Conservation (phyloP, 2,797 vertebrate genomes). For the Strix occidentalis region DNA sequence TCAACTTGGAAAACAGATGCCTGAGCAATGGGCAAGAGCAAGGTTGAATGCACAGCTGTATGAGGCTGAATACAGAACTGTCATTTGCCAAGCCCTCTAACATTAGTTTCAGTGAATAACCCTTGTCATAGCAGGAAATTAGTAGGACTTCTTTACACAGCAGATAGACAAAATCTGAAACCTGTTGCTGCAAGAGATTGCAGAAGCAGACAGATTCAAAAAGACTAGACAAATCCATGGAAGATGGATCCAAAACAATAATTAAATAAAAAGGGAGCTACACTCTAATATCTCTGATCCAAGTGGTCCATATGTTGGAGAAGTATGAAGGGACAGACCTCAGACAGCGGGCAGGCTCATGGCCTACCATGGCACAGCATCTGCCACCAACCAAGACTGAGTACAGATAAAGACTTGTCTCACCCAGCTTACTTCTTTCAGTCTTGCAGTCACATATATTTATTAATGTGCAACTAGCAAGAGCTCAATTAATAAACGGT, state of each 20-base stretch:
- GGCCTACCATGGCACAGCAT: neutral
- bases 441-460: neutral
- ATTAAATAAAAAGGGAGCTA: neutral
- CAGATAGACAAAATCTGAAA: neutral
- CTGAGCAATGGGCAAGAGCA: neutral
- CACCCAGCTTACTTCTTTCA: neutral
- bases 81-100: neutral
- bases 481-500: neutral
- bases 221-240: neutral
- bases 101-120: neutral
- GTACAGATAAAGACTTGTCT: neutral
- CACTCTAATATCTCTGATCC: neutral
- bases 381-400: rapidly evolving
- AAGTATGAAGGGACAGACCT: neutral
- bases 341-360: neutral
- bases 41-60: neutral
- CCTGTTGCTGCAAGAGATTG: neutral
- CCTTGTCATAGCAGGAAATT: neutral
- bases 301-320: neutral
- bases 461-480: neutral
- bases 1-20: neutral
- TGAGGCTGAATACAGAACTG: neutral
- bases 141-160: neutral
- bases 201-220: neutral
- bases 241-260: neutral